These are phyloP conservation scores for Rhogogaster chlorosoma DNA, from an alignment of 2,888 invertebrate genomes.

Conservation along the genomic window DNA sequence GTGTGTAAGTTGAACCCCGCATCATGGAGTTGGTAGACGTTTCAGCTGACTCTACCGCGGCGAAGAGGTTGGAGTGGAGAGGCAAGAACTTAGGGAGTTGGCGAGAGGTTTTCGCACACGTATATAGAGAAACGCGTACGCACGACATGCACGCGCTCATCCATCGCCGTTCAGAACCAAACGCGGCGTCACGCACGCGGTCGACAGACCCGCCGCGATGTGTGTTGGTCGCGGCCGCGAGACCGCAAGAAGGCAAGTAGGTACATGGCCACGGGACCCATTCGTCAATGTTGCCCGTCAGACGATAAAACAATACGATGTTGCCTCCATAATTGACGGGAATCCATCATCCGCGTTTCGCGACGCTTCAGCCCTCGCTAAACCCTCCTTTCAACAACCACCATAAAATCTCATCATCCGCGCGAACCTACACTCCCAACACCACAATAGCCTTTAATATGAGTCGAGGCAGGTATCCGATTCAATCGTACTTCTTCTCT, in stretches of 20 bases:
- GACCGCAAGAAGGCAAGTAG: slow-evolving; percentile 68
- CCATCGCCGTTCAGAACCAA: slow-evolving; percentile 31
- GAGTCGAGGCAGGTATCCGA: neutral
- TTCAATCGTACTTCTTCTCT: neutral
- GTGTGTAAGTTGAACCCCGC: slow-evolving; percentile 3
- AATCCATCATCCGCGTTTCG: slow-evolving; percentile 76
- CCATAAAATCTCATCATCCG: slow-evolving; percentile 14
- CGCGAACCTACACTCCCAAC: slow-evolving; percentile 35
- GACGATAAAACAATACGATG: slow-evolving; percentile 77
- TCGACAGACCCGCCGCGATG: slow-evolving; percentile 56
- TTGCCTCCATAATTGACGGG: slow-evolving; percentile 77
- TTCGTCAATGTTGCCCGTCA: slow-evolving; percentile 76
- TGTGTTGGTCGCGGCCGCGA: slow-evolving; percentile 64
- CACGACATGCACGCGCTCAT: slow-evolving; percentile 33
- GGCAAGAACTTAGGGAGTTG: slow-evolving; percentile 67
- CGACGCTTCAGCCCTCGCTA: slow-evolving; percentile 57
- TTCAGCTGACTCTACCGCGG: neutral
- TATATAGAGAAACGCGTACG: slow-evolving; percentile 45
- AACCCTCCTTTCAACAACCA: slow-evolving; percentile 11
- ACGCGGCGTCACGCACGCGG: slow-evolving; percentile 53
- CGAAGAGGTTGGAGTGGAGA: neutral
- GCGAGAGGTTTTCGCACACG: slow-evolving; percentile 56
- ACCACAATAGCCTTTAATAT: neutral
- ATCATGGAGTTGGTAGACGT: slow-evolving; percentile 19
- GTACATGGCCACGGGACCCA: slow-evolving; percentile 70